phyloP scores from a whole-genome alignment of 2,888 invertebrate genomes.

The Pyrgus malvae region DNA sequence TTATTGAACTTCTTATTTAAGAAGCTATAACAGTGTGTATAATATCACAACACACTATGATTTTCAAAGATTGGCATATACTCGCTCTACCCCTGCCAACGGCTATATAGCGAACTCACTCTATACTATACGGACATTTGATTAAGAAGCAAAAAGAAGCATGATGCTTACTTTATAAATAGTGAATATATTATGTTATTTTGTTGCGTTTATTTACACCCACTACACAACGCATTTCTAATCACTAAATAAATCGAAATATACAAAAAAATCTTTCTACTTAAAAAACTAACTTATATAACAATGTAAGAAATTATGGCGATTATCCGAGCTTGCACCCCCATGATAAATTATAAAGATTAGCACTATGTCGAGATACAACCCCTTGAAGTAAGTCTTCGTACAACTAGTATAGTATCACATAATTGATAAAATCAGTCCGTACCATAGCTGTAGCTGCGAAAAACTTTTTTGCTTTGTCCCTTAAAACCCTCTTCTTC shows the following conservation, averaged over 20 bases:
- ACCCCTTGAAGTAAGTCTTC: conserved; percentile 16
- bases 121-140: too few species aligned
- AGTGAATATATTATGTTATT: too few species aligned
- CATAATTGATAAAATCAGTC: conserved; percentile 16
- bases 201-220: too few species aligned
- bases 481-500: background rate
- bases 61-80: too few species aligned
- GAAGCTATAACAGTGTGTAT: too few species aligned
- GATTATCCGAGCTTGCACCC: background rate
- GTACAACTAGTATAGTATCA: conserved; percentile 33
- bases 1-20: too few species aligned
- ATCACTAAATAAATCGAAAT: background rate
- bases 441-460: background rate
- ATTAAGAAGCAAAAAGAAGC: too few species aligned
- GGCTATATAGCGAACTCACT: too few species aligned
- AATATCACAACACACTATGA: too few species aligned
- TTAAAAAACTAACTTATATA: background rate
- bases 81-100: too few species aligned
- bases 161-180: too few species aligned
- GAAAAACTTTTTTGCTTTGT: background rate
- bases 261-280: background rate
- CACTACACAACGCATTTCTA: background rate
- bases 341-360: background rate
- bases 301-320: background rate
- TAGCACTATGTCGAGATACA: conserved; percentile 4